phyloP scores from a whole-genome alignment of 2,797 vertebrate species.

The Lutra lutra region DNA sequence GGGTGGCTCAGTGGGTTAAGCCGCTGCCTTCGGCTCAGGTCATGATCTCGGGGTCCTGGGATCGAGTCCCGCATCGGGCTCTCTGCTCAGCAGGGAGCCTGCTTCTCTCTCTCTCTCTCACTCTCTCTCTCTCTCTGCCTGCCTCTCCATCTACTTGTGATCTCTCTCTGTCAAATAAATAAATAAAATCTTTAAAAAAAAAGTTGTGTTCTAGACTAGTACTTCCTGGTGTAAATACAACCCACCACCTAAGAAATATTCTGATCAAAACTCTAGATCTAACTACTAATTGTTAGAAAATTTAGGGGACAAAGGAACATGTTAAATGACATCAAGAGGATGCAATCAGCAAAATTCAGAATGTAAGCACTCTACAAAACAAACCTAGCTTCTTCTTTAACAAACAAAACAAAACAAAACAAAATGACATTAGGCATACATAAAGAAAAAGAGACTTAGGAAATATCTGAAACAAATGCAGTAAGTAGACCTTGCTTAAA shows the following conservation, averaged over 20 bases:
- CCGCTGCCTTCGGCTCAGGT: no score
- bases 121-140: no score
- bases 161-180: no score
- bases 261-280: neutral
- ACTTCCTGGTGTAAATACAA: neutral
- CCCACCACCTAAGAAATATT: neutral
- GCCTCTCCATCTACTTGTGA: no score
- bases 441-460: neutral
- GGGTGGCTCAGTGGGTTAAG: no score
- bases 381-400: neutral
- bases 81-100: no score
- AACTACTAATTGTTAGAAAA: neutral
- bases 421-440: neutral
- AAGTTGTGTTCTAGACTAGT: neutral
- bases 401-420: neutral
- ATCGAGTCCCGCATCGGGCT: no score
- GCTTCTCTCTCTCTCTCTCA: no score
- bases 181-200: no score
- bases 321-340: neutral
- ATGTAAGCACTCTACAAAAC: neutral
- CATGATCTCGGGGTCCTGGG: no score
- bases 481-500: neutral
- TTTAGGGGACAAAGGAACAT: neutral
- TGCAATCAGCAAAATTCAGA: neutral
- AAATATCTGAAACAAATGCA: neutral